phyloP scores from a whole-genome alignment of 1,140 invertebrate species.

The Lordiphosa mommai region DNA sequence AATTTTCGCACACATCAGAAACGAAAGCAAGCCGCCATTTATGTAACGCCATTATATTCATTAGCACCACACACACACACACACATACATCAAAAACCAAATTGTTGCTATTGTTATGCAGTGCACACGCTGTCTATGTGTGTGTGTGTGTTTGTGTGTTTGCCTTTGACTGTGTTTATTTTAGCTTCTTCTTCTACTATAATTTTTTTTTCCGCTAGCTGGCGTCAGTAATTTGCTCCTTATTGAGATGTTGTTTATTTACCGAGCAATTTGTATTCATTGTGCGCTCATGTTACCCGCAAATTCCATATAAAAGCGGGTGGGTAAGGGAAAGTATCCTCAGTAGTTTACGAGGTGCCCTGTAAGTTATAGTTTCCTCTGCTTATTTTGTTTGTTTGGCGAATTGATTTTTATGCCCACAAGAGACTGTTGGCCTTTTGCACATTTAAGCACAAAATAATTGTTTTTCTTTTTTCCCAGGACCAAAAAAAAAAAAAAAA shows the following conservation, averaged over 20 bases:
- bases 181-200: constrained; percentile 21
- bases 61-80: constrained; percentile 52
- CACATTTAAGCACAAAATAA: constrained; percentile 50
- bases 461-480: constrained; percentile 58
- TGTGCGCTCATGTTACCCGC: constrained; percentile 49
- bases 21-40: constrained; percentile 53
- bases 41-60: constrained; percentile 76
- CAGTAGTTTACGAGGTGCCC: constrained; percentile 45
- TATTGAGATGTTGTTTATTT: constrained; percentile 78
- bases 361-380: constrained; percentile 77
- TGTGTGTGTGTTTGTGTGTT: constrained; percentile 20
- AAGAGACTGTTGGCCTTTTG: constrained; percentile 24
- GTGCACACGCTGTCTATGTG: constrained; percentile 34
- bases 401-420: constrained; percentile 71
- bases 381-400: constrained; percentile 72
- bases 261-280: constrained; percentile 77
- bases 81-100: constrained; percentile 22
- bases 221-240: constrained; percentile 77
- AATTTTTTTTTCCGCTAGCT: constrained; percentile 60
- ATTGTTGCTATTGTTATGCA: constrained; percentile 76
- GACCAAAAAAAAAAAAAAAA: constrained; percentile 14
- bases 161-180: constrained; percentile 62
- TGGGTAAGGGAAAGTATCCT: constrained; percentile 18
- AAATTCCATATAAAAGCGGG: not conserved
- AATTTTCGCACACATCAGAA: constrained; percentile 62